Conservation (phyloP, 1,140 invertebrate species). For the Drosophila micromelanica region DNA sequence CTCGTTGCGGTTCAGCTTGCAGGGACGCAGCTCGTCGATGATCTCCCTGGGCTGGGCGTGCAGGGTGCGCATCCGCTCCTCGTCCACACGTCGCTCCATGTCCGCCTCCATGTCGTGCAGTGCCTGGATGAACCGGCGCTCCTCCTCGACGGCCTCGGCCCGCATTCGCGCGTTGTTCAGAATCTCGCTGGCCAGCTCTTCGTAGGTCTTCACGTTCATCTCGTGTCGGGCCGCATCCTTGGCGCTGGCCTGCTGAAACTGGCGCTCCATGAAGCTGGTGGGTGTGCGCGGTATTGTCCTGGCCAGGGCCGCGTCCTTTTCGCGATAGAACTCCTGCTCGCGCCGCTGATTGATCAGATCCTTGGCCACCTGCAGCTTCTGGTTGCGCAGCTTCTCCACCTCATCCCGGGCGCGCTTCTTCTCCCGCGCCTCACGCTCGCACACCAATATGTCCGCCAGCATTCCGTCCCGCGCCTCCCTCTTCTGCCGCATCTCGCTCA, state of each 20-base stretch:
- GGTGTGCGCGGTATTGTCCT: constrained; percentile 22
- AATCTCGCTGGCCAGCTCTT: constrained; percentile 17
- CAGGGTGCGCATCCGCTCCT: constrained; percentile 60
- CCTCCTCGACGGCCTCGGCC: constrained; percentile 32
- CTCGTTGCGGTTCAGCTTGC: constrained; percentile 35
- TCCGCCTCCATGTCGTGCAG: constrained; percentile 39
- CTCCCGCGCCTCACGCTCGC: constrained; percentile 48
- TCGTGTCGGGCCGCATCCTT: background rate
- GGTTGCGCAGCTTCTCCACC: constrained; percentile 15
- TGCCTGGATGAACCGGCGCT: constrained; percentile 17
- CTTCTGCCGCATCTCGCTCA: constrained; percentile 39
- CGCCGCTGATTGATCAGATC: constrained; percentile 48
- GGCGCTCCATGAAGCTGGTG: constrained; percentile 63
- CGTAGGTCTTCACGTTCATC: constrained; percentile 8
- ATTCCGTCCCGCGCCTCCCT: constrained; percentile 49
- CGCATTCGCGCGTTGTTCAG: constrained; percentile 12
- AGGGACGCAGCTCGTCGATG: constrained; percentile 38
- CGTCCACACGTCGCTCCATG: constrained; percentile 35
- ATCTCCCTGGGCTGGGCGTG: constrained; percentile 33
- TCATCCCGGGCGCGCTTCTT: constrained; percentile 24
- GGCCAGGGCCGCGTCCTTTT: constrained; percentile 22
- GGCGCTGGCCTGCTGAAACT: constrained; percentile 19
- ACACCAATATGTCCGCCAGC: constrained; percentile 45
- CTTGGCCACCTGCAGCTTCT: constrained; percentile 47
- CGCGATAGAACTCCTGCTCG: constrained; percentile 51